phyloP scores from a whole-genome alignment of 2,797 vertebrate species.

The Cryptoprocta ferox region DNA sequence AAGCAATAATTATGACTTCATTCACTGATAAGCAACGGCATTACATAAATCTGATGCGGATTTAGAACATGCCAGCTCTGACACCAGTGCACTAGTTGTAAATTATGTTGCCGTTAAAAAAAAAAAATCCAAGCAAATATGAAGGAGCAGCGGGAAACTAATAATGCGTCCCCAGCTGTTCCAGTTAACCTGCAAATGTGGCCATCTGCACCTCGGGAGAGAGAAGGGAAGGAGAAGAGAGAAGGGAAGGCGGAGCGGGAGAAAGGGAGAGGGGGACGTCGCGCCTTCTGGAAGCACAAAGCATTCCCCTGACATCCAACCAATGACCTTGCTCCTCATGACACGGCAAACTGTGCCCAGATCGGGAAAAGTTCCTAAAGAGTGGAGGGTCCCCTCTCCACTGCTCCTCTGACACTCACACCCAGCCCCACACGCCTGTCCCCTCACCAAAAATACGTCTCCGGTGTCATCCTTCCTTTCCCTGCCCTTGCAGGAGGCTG shows the following conservation, averaged over 20 bases:
- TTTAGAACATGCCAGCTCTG: constrained; percentile 89
- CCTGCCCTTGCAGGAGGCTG: constrained; percentile 69
- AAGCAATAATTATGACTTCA: constrained; percentile 92
- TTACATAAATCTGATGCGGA: constrained; percentile 89
- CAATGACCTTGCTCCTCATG: constrained; percentile 90
- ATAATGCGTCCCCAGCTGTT: constrained; percentile 99
- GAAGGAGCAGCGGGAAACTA: constrained; percentile 99
- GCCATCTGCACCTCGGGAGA: constrained; percentile 97
- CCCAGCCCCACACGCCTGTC: constrained; percentile 52
- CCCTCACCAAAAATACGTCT: background rate
- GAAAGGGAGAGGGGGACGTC: constrained; percentile 71
- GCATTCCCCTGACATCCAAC: constrained; percentile 81
- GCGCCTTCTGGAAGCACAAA: constrained; percentile 82
- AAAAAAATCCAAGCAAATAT: constrained; percentile 94
- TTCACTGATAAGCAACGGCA: constrained; percentile 89
- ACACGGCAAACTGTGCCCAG: constrained; percentile 72
- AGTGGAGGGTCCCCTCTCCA: constrained; percentile 72
- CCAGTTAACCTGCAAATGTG: constrained; percentile 99
- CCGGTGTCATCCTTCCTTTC: background rate
- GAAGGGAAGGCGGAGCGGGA: constrained; percentile 68
- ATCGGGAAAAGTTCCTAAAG: constrained; percentile 79
- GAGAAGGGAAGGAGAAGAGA: constrained; percentile 86
- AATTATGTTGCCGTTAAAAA: constrained; percentile 92
- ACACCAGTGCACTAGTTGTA: constrained; percentile 91
- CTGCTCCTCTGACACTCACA: background rate